These are phyloP conservation scores for Harpalus rubripes DNA, from an alignment of 2,888 invertebrate species.

Conservation along the genomic window DNA sequence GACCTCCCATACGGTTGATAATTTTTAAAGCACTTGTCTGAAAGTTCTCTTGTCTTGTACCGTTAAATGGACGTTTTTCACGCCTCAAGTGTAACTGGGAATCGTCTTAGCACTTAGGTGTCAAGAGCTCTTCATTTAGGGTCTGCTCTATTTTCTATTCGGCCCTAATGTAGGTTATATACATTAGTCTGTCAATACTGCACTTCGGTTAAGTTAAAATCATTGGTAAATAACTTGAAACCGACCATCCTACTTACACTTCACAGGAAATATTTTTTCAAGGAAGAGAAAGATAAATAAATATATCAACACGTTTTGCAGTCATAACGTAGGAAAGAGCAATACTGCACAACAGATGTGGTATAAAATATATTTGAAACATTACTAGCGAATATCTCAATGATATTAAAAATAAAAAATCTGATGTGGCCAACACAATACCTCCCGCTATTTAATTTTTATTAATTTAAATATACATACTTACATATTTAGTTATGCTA, in stretches of 20 bases:
- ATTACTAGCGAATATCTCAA: too few species aligned
- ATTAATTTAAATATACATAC: too few species aligned
- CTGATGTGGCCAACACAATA: too few species aligned
- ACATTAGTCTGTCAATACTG: conserved; percentile 23
- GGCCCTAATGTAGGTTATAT: conserved; percentile 34
- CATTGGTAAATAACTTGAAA: conserved; percentile 3
- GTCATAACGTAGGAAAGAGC: neutral
- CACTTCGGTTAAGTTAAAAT: conserved; percentile 8
- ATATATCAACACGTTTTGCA: neutral
- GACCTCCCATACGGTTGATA: conserved; percentile 6
- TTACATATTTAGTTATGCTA: too few species aligned
- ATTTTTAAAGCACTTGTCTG: conserved; percentile 17
- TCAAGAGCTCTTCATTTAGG: conserved; percentile 30
- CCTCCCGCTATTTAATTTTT: too few species aligned
- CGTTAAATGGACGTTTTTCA: neutral
- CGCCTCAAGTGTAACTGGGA: conserved; percentile 22
- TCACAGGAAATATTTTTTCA: neutral
- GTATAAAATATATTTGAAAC: too few species aligned
- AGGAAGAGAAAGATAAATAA: neutral
- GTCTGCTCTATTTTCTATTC: conserved; percentile 20
- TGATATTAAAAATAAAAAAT: too few species aligned
- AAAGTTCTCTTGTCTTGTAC: neutral
- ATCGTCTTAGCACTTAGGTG: conserved; percentile 42
- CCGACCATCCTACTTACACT: neutral
- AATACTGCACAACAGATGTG: neutral